A percentile compares a stretch with the other conserved stretches of the same genome.
Conservation (phyloP, 2,888 invertebrate species). For the Endomychus coccineus region DNA sequence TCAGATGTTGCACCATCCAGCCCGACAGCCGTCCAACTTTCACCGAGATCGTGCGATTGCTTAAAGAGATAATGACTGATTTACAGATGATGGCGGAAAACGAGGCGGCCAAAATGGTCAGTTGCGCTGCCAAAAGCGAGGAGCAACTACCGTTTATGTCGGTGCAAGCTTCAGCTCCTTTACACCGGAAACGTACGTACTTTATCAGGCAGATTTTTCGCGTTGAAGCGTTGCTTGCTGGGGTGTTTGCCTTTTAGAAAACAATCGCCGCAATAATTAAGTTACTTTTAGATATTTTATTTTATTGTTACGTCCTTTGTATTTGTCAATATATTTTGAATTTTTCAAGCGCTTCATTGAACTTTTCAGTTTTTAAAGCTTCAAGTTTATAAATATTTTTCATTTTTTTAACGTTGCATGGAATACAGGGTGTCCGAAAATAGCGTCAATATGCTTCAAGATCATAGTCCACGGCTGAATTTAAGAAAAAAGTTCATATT, state of each 20-base stretch:
- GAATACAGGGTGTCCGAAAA: too few species aligned
- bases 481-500: too few species aligned
- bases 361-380: too few species aligned
- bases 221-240: constrained; percentile 8
- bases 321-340: too few species aligned
- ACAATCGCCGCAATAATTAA: too few species aligned
- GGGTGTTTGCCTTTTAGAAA: constrained; percentile 9
- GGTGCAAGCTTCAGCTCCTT: constrained; percentile 30
- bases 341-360: too few species aligned
- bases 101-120: constrained; percentile 29
- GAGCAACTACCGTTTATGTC: constrained; percentile 40
- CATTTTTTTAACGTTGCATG: too few species aligned
- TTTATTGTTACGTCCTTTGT: too few species aligned
- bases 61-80: constrained; percentile 51
- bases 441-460: too few species aligned
- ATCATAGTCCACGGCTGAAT: too few species aligned
- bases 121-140: constrained; percentile 44
- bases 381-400: too few species aligned
- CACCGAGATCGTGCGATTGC: constrained; percentile 66
- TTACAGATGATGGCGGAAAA: constrained; percentile 35
- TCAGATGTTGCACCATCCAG: constrained; percentile 49
- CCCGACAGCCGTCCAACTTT: constrained; percentile 83
- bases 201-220: constrained; percentile 9
- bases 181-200: constrained; percentile 38
- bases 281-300: too few species aligned